phyloP scores from a whole-genome alignment of 2,888 invertebrate species.

The Muschampia plurimacula region DNA sequence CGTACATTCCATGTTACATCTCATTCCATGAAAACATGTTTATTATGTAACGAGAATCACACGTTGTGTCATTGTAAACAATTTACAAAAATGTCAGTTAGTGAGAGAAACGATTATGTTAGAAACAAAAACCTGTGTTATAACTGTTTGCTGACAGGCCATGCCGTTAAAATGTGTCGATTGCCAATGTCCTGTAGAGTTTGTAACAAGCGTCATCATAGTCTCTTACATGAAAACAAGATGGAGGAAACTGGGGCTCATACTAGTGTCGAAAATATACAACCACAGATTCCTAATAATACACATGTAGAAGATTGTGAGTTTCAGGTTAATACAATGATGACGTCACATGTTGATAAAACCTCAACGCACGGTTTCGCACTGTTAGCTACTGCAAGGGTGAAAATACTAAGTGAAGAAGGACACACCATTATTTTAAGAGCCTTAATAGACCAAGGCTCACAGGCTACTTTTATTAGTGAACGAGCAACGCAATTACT shows the following conservation, averaged over 20 bases:
- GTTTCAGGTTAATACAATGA: constrained; percentile 16
- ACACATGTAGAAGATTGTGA: constrained; percentile 25
- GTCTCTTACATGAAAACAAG: constrained; percentile 21
- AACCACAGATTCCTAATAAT: constrained; percentile 18
- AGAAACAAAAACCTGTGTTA: constrained; percentile 37
- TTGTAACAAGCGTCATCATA: constrained; percentile 40
- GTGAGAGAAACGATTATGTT: constrained; percentile 11
- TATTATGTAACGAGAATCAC: constrained; percentile 24
- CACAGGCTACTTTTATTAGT: constrained; percentile 31
- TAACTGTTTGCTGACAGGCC: constrained; percentile 27
- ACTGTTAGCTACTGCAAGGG: constrained; percentile 30
- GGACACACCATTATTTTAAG: neutral
- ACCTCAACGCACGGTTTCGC: neutral
- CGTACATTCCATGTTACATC: constrained; percentile 15
- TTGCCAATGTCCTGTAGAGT: constrained; percentile 29
- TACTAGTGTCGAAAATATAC: constrained; percentile 15
- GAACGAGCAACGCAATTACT: constrained; percentile 37
- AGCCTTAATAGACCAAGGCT: constrained; percentile 27
- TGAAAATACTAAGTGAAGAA: neutral
- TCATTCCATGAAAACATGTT: neutral
- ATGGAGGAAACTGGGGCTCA: constrained; percentile 1
- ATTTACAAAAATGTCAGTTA: constrained; percentile 25
- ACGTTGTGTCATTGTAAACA: constrained; percentile 30
- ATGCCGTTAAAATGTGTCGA: constrained; percentile 27
- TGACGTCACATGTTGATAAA: constrained; percentile 14